Percentiles rank a stretch among this genome's conserved stretches.
phyloP scores from a whole-genome alignment of 1,140 invertebrate species.

The Aporrectodea caliginosa region DNA sequence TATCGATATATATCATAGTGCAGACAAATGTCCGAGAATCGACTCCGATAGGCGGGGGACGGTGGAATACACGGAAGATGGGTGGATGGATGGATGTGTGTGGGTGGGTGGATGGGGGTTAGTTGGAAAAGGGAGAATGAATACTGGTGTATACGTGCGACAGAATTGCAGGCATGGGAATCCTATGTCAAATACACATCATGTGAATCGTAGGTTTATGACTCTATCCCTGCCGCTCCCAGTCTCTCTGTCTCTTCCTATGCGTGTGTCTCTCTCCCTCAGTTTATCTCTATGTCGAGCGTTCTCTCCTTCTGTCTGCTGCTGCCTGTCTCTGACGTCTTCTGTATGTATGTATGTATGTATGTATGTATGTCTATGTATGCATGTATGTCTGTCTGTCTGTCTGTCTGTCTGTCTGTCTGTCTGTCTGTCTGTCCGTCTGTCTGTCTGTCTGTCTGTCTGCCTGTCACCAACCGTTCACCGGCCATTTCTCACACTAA shows the following conservation, averaged over 20 bases:
- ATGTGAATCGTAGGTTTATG: neutral
- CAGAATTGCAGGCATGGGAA: neutral
- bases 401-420: neutral
- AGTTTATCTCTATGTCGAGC: neutral
- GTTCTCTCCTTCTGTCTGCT: neutral
- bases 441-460: slow-evolving; percentile 1
- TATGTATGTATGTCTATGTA: too few relatives aligned
- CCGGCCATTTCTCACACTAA: too few relatives aligned
- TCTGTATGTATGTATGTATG: neutral
- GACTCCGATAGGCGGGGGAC: too few relatives aligned
- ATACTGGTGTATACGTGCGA: too few relatives aligned
- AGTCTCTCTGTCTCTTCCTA: neutral
- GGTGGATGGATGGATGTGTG: too few relatives aligned
- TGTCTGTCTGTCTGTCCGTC: neutral
- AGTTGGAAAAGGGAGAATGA: too few relatives aligned
- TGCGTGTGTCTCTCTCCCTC: neutral
- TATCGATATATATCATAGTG: too few relatives aligned
- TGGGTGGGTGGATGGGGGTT: too few relatives aligned
- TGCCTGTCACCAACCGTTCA: neutral
- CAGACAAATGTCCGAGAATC: too few relatives aligned
- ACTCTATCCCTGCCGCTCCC: neutral
- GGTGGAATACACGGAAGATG: too few relatives aligned
- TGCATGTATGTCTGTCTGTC: neutral
- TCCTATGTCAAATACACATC: neutral
- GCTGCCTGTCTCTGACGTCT: neutral